Evolutionary conservation across 1,140 invertebrate genomes (phyloP).

Genomic region (Temnothorax curvispinosus): DNA sequence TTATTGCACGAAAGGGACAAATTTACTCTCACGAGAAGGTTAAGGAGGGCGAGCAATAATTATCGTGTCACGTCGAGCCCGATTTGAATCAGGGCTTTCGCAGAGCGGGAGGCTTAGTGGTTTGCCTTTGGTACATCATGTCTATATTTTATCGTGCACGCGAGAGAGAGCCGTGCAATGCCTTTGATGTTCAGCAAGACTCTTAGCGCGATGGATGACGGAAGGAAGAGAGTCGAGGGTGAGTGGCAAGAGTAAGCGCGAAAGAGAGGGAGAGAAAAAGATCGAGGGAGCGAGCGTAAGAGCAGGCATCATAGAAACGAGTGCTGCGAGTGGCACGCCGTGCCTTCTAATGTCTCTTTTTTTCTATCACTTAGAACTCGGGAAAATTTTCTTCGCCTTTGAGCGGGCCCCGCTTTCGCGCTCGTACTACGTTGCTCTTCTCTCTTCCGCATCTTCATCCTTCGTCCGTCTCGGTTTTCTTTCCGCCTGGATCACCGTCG

Average conservation of each 20-base stretch:
- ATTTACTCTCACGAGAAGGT: not conserved
- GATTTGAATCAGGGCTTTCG: conserved; percentile 65
- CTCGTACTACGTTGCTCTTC: conserved; percentile 29
- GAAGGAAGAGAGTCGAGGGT: conserved; percentile 34
- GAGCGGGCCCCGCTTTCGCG: conserved; percentile 30
- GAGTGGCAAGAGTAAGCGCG: not conserved
- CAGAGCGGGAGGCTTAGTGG: conserved; percentile 52
- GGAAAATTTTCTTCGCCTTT: conserved; percentile 75
- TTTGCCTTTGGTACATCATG: conserved; percentile 70
- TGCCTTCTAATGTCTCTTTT: conserved; percentile 58
- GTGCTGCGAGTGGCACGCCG: conserved; percentile 21
- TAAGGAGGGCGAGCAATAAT: conserved; percentile 60
- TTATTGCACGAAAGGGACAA: conserved; percentile 39
- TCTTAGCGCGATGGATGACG: conserved; percentile 74
- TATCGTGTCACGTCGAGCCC: conserved; percentile 62
- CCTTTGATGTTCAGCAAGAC: conserved; percentile 80
- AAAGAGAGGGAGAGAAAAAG: not conserved
- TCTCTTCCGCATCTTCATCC: conserved; percentile 10
- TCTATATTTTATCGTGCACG: conserved; percentile 67
- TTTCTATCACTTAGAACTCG: conserved; percentile 72
- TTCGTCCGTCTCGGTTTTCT: not conserved
- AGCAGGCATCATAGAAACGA: not conserved
- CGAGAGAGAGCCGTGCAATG: conserved; percentile 50
- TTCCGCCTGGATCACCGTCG: conserved; percentile 66
- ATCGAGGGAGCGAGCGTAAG: conserved; percentile 6